Conservation (phyloP, 2,113 vertebrate species). For the Chionodraco myersi region DNA sequence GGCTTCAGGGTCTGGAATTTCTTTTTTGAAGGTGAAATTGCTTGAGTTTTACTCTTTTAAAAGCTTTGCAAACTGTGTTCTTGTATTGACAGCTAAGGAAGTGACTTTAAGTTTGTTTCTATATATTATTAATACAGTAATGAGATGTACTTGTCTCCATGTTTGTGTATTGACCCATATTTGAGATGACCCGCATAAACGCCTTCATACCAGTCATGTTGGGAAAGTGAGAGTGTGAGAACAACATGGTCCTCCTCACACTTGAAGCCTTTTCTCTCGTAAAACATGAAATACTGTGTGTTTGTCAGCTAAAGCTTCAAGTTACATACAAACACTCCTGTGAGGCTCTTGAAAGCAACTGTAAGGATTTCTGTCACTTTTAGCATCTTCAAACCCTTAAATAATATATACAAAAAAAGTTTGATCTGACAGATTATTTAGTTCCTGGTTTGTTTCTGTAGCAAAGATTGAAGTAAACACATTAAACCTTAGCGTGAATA, state of each 20-base stretch:
- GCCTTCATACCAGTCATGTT: too few species aligned
- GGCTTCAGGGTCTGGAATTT: too few species aligned
- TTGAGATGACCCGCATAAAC: too few species aligned
- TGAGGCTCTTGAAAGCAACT: neutral
- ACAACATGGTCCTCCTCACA: neutral
- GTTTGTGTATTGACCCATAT: too few species aligned
- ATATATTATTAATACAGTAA: neutral
- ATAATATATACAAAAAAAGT: too few species aligned
- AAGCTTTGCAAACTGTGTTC: too few species aligned
- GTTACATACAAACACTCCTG: neutral
- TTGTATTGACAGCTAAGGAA: too few species aligned
- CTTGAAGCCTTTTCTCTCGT: neutral
- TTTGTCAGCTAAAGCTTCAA: neutral
- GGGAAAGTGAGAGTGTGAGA: too few species aligned
- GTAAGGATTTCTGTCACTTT: neutral
- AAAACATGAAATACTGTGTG: neutral
- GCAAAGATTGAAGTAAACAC: neutral
- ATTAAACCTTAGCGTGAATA: neutral
- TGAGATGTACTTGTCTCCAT: too few species aligned
- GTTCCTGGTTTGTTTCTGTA: neutral
- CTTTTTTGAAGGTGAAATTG: too few species aligned
- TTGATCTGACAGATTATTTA: neutral
- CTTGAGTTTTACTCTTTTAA: too few species aligned
- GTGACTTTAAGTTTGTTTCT: too few species aligned
- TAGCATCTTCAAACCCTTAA: neutral